A percentile compares a stretch with the other conserved stretches of the same genome.
Conservation (phyloP, 2,113 vertebrate species). For the Orycteropus afer region DNA sequence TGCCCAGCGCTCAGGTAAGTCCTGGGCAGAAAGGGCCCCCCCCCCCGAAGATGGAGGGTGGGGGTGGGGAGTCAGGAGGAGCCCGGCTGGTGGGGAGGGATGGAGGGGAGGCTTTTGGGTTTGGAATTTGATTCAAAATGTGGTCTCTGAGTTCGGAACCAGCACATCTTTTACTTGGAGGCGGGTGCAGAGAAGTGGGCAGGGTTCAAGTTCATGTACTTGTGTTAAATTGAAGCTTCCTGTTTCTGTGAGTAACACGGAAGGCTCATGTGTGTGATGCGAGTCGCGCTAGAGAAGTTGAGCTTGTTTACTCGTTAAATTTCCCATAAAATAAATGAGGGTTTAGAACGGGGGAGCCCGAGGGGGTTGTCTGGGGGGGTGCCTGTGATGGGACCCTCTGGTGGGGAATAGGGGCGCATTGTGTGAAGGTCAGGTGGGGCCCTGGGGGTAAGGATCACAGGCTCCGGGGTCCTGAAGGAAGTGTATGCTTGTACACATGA, state of each 20-base stretch:
- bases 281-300: neutral
- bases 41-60: rapidly evolving
- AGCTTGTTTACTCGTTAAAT: neutral
- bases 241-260: conserved; percentile 11
- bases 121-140: neutral
- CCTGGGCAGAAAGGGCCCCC: neutral
- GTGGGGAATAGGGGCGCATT: neutral
- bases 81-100: rapidly evolving
- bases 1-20: neutral
- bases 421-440: neutral
- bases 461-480: neutral
- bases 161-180: neutral
- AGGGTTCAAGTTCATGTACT: conserved; percentile 20
- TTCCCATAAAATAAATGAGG: conserved; percentile 4
- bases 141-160: conserved; percentile 31
- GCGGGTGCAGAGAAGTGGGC: neutral
- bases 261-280: neutral
- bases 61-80: too few species aligned
- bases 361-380: rapidly evolving
- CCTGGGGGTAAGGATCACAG: neutral
- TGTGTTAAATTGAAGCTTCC: conserved; percentile 17
- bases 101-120: neutral
- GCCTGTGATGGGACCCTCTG: neutral
- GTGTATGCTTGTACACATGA: neutral
- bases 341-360: neutral